Base-by-base conservation (phyloP, 2,113 vertebrate species). In the Pygoscelis antarcticus region DNA sequence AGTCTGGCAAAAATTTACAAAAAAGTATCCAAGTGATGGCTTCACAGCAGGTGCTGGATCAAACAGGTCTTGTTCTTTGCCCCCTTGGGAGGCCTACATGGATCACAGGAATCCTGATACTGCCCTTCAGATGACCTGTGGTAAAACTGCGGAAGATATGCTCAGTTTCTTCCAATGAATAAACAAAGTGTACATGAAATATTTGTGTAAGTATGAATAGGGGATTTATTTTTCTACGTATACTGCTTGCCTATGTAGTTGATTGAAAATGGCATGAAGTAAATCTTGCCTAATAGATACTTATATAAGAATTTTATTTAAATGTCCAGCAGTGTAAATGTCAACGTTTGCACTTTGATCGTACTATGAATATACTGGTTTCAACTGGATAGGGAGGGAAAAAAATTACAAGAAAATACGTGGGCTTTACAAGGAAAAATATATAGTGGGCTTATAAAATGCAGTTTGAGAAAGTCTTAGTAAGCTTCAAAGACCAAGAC, bases 31-130 rank as follows among this genome's bases (percentile, higher is more conserved):
- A 98, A 99, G 98, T 99, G 98, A 99, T 98, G 98, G 98, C 97
- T 97, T 98, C 99, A 94, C 99, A 99, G 99, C 99, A 99, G 99
- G 99, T 99, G 99, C 98, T 98, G 98, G 98, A 99, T 99, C 98
- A 99, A 99, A 99, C 97, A 97, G 98, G 98, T 99, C 98, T 99
- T 98, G 98, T 98, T 99, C 98, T 99, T 97, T 98, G 98, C 97
- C 98, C 98, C 98, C 98, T 98, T 94, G 97, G 98, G 98, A 98
- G 98, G 98, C 96, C 96, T 97, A 83, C 97, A 98, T 98, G 99
- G 98, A 99, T 99, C 98, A 98, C 96, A 99, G 98, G 98, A 98
- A 98, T 98, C 98, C 98, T 96, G 97, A 98, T 97, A 96, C 98
- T 99, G 99, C 98, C 99, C 99, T 99, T 97, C 97, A 98, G 97